Evolutionary conservation across 1,140 invertebrate genomes (phyloP).

Genomic region (Thaumetopoea pityocampa): DNA sequence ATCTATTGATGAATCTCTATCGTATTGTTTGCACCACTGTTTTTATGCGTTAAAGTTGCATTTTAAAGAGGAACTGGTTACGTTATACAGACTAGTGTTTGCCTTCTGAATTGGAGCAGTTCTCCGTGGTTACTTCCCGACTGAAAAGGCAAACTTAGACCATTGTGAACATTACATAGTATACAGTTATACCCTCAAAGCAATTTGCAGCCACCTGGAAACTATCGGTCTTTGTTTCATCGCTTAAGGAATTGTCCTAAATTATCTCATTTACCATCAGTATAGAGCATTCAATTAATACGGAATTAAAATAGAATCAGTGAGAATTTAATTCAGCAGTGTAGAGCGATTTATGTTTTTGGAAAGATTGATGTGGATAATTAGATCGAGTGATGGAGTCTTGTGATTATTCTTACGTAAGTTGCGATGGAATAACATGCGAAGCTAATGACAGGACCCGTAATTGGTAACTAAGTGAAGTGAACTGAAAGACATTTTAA

Average conservation of each 20-base stretch:
- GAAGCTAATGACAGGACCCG: conserved; percentile 16
- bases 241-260: conserved; percentile 5
- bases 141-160: conserved; percentile 34
- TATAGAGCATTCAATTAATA: too few relatives aligned
- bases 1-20: neutral
- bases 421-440: conserved; percentile 10
- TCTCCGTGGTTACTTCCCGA: conserved; percentile 19
- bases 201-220: conserved; percentile 24
- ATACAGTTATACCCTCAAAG: conserved; percentile 28
- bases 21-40: too few relatives aligned
- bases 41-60: conserved; percentile 23
- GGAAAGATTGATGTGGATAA: conserved; percentile 18
- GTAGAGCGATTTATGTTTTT: conserved; percentile 9
- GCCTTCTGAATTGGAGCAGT: conserved; percentile 21
- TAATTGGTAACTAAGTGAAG: conserved; percentile 17
- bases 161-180: conserved; percentile 31
- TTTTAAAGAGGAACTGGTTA: conserved; percentile 18
- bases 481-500: conserved; percentile 18
- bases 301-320: too few relatives aligned
- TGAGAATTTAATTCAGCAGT: neutral
- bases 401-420: conserved; percentile 21
- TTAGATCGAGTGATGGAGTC: conserved; percentile 34
- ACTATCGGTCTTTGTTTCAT: conserved; percentile 20
- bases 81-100: conserved; percentile 26
- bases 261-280: neutral